These are phyloP conservation scores for Lytechinus variegatus DNA, from an alignment of 35 echinoderm and acorn worm species.

Conservation along the genomic window DNA sequence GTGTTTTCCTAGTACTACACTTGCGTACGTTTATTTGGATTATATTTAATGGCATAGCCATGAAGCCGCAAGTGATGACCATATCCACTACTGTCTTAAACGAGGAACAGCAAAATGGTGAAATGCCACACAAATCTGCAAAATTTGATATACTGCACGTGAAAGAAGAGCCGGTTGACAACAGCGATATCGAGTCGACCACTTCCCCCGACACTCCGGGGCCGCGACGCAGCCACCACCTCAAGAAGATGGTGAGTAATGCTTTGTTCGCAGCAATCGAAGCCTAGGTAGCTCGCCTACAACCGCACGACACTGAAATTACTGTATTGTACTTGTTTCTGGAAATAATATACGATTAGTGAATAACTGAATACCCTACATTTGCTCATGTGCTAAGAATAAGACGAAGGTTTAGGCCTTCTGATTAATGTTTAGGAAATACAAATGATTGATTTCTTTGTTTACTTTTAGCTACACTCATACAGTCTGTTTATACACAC, in stretches of 20 bases:
- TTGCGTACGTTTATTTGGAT: not conserved
- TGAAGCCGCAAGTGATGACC: not conserved
- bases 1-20: not conserved
- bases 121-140: not conserved
- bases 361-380: too few relatives aligned
- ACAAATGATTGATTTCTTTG: too few relatives aligned
- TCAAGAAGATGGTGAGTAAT: not conserved
- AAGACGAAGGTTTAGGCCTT: too few relatives aligned
- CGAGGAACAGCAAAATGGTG: not conserved
- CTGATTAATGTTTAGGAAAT: too few relatives aligned
- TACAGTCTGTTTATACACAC: too few relatives aligned
- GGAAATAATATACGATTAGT: too few relatives aligned
- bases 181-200: not conserved
- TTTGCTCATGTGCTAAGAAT: too few relatives aligned
- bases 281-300: too few relatives aligned
- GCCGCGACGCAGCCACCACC: conserved; percentile 2
- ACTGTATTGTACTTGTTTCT: too few relatives aligned
- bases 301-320: too few relatives aligned
- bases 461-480: too few relatives aligned
- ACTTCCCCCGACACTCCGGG: not conserved
- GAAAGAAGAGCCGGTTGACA: not conserved
- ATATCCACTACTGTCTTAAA: not conserved
- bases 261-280: not conserved
- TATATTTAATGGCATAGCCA: not conserved
- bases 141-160: not conserved